phyloP scores from a whole-genome alignment of 2,797 vertebrate species.

The Numenius phaeopus region DNA sequence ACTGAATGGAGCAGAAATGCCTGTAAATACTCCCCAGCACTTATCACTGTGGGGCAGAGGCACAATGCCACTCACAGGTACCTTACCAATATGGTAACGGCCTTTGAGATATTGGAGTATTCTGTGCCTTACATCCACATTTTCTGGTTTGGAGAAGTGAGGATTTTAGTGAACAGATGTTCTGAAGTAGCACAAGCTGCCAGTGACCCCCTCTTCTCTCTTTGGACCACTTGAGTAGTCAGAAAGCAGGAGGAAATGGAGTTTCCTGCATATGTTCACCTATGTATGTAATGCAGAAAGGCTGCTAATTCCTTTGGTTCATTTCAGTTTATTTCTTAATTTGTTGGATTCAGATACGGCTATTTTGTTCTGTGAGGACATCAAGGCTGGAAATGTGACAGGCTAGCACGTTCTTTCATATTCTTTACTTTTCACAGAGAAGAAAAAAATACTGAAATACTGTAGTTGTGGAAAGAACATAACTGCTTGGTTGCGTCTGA shows the following conservation, averaged over 20 bases:
- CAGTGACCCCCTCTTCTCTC: background rate
- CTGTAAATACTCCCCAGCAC: background rate
- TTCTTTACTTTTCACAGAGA: background rate
- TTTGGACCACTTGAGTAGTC: background rate
- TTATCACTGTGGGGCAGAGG: background rate
- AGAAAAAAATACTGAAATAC: background rate
- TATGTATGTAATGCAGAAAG: background rate
- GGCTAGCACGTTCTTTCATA: background rate
- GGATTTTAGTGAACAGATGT: background rate
- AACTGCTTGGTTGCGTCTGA: background rate
- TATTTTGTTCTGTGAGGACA: background rate
- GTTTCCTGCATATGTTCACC: background rate
- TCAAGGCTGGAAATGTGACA: background rate
- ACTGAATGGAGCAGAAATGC: background rate
- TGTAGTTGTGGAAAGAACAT: background rate
- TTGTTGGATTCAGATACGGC: background rate
- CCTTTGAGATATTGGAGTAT: background rate
- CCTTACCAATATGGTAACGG: background rate
- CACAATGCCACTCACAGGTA: accelerated
- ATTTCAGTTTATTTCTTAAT: background rate
- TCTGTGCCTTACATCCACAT: background rate
- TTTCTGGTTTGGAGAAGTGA: background rate
- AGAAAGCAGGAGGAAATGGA: background rate
- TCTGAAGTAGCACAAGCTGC: background rate
- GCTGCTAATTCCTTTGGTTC: background rate